phyloP scores from a whole-genome alignment of 2,888 invertebrate genomes.

The Nephrotoma flavescens region DNA sequence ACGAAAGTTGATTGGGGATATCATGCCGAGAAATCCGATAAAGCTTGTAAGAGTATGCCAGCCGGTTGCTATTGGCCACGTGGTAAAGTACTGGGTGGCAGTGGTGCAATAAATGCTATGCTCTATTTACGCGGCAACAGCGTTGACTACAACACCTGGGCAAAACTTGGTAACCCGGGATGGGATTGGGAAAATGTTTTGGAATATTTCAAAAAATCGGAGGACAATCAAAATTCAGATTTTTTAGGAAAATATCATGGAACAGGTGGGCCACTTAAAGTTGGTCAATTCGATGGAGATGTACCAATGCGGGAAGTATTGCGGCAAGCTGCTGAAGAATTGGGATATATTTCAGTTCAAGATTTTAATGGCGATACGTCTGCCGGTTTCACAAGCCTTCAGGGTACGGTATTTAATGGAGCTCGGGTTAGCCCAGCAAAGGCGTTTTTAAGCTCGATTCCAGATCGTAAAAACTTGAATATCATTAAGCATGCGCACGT shows the following conservation, averaged over 20 bases:
- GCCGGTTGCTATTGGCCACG: slow-evolving; percentile 64
- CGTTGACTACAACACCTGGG: slow-evolving; percentile 65
- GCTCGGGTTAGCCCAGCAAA: slow-evolving; percentile 42
- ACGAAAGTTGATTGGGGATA: slow-evolving; percentile 64
- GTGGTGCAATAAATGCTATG: slow-evolving; percentile 68
- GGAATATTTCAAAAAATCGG: slow-evolving; percentile 64
- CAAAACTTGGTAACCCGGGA: slow-evolving; percentile 49
- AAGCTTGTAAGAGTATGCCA: slow-evolving; percentile 58
- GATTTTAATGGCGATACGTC: slow-evolving; percentile 52
- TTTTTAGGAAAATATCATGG: slow-evolving; percentile 34
- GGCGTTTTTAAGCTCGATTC: slow-evolving; percentile 40
- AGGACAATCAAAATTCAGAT: slow-evolving; percentile 47
- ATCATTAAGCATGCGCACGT: slow-evolving; percentile 39
- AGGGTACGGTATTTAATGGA: slow-evolving; percentile 43
- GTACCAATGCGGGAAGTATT: slow-evolving; percentile 46
- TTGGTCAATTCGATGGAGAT: slow-evolving; percentile 40
- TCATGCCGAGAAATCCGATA: slow-evolving; percentile 58
- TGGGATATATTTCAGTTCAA: slow-evolving; percentile 41
- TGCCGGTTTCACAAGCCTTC: slow-evolving; percentile 46
- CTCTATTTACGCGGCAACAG: slow-evolving; percentile 57
- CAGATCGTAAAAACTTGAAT: slow-evolving; percentile 38
- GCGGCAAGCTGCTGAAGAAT: slow-evolving; percentile 43
- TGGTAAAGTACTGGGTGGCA: slow-evolving; percentile 72
- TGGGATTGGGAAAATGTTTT: slow-evolving; percentile 60
- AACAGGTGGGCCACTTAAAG: slow-evolving; percentile 38